A percentile compares a stretch with the other conserved stretches of the same genome.
phyloP scores from a whole-genome alignment of 2,113 vertebrate genomes.

The Rhinopomastus cyanomelas region DNA sequence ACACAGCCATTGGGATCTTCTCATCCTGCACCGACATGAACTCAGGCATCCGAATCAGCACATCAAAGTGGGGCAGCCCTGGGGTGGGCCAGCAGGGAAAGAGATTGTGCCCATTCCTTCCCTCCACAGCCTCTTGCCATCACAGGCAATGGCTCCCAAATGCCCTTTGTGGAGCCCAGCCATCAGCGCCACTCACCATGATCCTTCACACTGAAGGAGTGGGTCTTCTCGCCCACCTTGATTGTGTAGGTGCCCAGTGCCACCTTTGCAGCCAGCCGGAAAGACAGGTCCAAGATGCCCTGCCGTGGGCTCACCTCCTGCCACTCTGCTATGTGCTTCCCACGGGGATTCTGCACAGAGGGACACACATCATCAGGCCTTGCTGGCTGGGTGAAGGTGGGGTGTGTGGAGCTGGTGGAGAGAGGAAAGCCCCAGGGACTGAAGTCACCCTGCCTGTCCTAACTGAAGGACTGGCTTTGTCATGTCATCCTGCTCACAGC shows the following conservation, averaged over 20 bases:
- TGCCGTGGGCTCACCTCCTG: neutral
- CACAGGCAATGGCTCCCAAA: neutral
- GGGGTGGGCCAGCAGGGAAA: neutral
- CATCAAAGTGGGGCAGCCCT: neutral
- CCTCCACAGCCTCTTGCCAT: neutral
- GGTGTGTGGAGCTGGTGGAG: no score
- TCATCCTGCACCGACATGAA: neutral
- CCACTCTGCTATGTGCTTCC: neutral
- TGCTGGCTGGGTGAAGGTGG: neutral
- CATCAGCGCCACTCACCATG: fast-evolving
- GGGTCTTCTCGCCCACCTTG: neutral
- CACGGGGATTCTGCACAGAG: neutral
- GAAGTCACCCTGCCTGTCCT: neutral
- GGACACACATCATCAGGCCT: fast-evolving
- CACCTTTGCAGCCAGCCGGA: neutral
- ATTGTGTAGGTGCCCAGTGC: neutral
- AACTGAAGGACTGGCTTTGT: neutral
- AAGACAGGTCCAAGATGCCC: neutral
- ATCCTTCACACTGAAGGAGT: neutral
- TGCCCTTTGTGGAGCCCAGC: neutral
- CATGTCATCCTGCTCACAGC: neutral
- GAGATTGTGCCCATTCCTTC: neutral
- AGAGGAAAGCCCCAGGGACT: neutral
- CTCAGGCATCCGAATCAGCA: neutral
- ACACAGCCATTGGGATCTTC: neutral